Conservation (phyloP, 2,888 invertebrate genomes). For the Drosophila macrospina region DNA sequence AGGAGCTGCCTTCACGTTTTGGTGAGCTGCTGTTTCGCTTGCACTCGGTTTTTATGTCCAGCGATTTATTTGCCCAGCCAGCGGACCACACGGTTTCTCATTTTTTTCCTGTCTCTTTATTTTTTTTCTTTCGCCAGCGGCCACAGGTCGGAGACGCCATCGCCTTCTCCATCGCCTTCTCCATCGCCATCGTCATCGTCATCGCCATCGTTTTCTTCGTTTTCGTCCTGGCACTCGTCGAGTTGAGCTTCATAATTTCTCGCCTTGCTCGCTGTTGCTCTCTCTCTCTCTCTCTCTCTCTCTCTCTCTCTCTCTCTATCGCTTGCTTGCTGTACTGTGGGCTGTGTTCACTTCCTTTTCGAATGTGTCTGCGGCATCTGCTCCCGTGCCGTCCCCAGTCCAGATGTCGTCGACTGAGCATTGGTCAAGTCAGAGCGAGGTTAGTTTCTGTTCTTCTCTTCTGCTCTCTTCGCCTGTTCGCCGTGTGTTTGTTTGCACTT, state of each 20-base stretch:
- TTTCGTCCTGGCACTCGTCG: constrained; percentile 44
- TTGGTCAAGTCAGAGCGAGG: constrained; percentile 62
- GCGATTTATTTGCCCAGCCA: constrained; percentile 76
- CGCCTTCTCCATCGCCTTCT: constrained; percentile 36
- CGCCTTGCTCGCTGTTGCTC: constrained; percentile 43
- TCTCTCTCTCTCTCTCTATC: constrained; percentile 43
- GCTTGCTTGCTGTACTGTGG: constrained; percentile 7
- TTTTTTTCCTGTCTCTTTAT: constrained; percentile 58
- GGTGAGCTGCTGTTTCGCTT: constrained; percentile 59
- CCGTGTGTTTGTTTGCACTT: constrained; percentile 77
- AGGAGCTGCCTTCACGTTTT: constrained; percentile 22
- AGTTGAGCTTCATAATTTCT: constrained; percentile 76
- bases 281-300: constrained; percentile 42
- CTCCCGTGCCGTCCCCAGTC: constrained; percentile 36
- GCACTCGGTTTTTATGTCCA: constrained; percentile 68
- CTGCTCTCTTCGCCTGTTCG: constrained; percentile 19
- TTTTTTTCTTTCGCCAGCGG: constrained; percentile 46
- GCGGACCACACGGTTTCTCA: constrained; percentile 76
- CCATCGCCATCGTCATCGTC: constrained; percentile 37
- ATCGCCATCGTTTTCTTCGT: constrained; percentile 38
- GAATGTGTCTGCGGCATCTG: constrained; percentile 46
- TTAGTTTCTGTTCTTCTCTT: constrained; percentile 31
- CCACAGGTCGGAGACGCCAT: constrained; percentile 65
- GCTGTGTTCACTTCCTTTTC: constrained; percentile 43
- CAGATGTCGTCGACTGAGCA: constrained; percentile 33